phyloP scores from a whole-genome alignment of 1,140 invertebrate genomes.

The Prorops nasuta region DNA sequence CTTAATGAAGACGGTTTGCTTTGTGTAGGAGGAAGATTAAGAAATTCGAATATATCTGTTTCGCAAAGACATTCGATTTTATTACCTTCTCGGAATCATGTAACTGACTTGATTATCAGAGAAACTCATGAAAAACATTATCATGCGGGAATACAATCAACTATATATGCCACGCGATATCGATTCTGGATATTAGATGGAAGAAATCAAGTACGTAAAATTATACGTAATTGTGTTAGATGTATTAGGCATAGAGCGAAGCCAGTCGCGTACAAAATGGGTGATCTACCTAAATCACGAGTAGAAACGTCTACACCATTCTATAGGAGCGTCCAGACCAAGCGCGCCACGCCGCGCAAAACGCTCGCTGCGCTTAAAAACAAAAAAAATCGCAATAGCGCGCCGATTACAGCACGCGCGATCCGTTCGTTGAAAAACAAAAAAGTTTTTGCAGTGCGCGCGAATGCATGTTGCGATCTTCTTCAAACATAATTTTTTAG shows the following conservation, averaged over 20 bases:
- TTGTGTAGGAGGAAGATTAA: slow-evolving; percentile 46
- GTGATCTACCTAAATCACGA: slow-evolving; percentile 26
- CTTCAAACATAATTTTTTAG: too few relatives aligned
- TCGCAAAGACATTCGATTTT: slow-evolving; percentile 49
- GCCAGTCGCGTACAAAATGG: slow-evolving; percentile 32
- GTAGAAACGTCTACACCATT: slow-evolving; percentile 22
- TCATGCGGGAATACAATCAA: slow-evolving; percentile 40
- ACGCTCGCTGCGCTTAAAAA: too few relatives aligned
- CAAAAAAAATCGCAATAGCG: too few relatives aligned
- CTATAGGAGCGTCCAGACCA: too few relatives aligned
- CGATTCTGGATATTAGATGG: slow-evolving; percentile 33
- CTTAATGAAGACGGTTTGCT: slow-evolving; percentile 39
- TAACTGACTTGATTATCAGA: slow-evolving; percentile 43
- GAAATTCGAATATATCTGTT: slow-evolving; percentile 28
- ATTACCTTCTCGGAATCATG: slow-evolving; percentile 20
- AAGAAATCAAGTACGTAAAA: too few relatives aligned
- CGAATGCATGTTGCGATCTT: too few relatives aligned
- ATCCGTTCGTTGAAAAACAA: too few relatives aligned
- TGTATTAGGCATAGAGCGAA: slow-evolving; percentile 24
- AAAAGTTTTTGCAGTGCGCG: too few relatives aligned
- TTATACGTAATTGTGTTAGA: too few relatives aligned
- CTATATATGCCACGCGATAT: slow-evolving; percentile 23
- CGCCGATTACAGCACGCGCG: too few relatives aligned
- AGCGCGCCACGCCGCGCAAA: too few relatives aligned
- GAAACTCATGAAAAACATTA: too few relatives aligned